Base-by-base conservation (phyloP, 2,113 vertebrate species). In the Rhinichthys klamathensis region DNA sequence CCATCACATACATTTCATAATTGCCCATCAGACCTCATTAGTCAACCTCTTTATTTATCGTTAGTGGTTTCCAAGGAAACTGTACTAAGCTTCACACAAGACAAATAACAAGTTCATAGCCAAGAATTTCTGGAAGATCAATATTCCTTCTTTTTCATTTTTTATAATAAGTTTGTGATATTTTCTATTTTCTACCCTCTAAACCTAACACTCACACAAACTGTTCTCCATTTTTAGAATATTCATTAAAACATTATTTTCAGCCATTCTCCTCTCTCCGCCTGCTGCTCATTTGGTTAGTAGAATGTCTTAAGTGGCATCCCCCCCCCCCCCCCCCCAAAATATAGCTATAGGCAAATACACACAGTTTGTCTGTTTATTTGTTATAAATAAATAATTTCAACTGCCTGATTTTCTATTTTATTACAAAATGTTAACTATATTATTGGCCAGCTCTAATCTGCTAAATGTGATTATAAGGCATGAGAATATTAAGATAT, bases 1-100 rank as follows among this genome's bases (percentile, higher is more conserved):
- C 80, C 65, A 72, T 38, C 21, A 35, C 80, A 82, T 69, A 72
- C 65, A 82, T 82, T 82, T 70, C 46, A 72, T 82, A 72, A 82
- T 72, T 82, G 51, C 65, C 58, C 46, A 72, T 69, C 3, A 58
- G 65, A 72, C 65, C 80, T 82, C 18, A n/a, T 82, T 82, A 82
- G 30, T 8, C 21, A 54, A 82, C 21, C 30, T 54, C 63, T 82
- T 82, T 41, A 82, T 82, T 82, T 82, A 56, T 56, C 30, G 1
- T 72, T 23, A 56, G 30, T 16, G 21, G 63, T 82, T 82, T 72
- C 65, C 65, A 82, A 72, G 80, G 65, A 51, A 56, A 72, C 80
- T 41, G 46, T 56, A 38, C 6, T 30, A 72, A 56, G 46, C 65
- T 56, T 54, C 46, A 72, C 21, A 25, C 15, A 38, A 81, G 41